Conservation (phyloP, 1,140 invertebrate genomes). For the Hetaerina americana region DNA sequence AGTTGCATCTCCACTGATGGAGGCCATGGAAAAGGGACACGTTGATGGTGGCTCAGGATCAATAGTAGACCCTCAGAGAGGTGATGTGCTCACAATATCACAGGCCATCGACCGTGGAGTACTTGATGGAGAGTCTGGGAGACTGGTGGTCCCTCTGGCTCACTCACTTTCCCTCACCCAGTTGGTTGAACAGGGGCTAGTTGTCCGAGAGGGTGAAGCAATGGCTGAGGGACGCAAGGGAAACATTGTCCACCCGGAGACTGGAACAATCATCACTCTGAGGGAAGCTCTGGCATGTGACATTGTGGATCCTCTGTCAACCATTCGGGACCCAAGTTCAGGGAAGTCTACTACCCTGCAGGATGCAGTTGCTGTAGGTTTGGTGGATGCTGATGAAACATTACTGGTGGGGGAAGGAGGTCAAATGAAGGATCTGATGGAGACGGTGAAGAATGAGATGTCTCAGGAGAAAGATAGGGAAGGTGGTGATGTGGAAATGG, state of each 20-base stretch:
- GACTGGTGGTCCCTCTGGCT: constrained; percentile 65
- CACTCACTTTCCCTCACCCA: constrained; percentile 68
- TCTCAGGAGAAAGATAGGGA: constrained; percentile 34
- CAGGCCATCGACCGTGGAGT: constrained; percentile 76
- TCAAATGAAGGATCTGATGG: constrained; percentile 45
- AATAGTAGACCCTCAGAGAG: constrained; percentile 69
- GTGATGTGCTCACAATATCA: constrained; percentile 60
- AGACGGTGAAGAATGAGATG: constrained; percentile 45
- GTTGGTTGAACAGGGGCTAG: constrained; percentile 66
- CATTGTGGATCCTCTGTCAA: constrained; percentile 66
- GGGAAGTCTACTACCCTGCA: constrained; percentile 53
- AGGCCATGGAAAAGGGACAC: constrained; percentile 60
- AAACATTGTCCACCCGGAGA: constrained; percentile 83
- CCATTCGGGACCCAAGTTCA: constrained; percentile 40
- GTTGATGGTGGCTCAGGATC: constrained; percentile 61
- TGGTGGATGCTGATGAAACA: constrained; percentile 59
- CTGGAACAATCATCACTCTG: constrained; percentile 56
- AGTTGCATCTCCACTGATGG: constrained; percentile 45
- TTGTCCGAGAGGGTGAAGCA: constrained; percentile 49
- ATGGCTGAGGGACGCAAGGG: constrained; percentile 23
- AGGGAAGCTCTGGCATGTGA: constrained; percentile 75
- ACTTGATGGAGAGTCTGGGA: constrained; percentile 60
- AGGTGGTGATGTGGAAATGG: constrained; percentile 20
- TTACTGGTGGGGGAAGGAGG: constrained; percentile 50
- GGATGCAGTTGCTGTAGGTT: constrained; percentile 62